These are phyloP conservation scores for Conomelus anceps DNA, from an alignment of 2,888 invertebrate genomes.

Conservation along the genomic window DNA sequence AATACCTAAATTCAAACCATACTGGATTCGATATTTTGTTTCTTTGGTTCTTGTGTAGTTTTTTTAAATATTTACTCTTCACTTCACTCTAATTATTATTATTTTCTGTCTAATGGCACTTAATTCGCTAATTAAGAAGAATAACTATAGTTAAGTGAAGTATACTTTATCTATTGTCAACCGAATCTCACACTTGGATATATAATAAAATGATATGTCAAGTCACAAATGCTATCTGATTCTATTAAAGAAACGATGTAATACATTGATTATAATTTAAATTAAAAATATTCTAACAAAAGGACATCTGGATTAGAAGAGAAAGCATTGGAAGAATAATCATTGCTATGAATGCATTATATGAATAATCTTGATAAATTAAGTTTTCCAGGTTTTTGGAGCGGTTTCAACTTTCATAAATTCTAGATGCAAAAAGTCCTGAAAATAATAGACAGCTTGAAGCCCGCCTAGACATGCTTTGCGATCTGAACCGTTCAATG, in stretches of 20 bases:
- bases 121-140: neutral
- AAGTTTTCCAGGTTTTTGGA: too few relatives aligned
- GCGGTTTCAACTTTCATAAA: too few relatives aligned
- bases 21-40: neutral
- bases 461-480: too few relatives aligned
- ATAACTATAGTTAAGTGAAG: neutral
- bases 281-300: neutral
- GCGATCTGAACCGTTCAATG: too few relatives aligned
- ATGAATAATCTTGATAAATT: too few relatives aligned
- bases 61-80: neutral
- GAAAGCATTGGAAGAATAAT: too few relatives aligned
- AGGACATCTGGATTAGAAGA: neutral
- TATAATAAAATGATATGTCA: neutral
- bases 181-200: neutral
- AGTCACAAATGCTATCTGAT: neutral
- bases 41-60: neutral
- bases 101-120: neutral
- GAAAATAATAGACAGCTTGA: too few relatives aligned
- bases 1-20: neutral
- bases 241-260: neutral
- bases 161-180: neutral
- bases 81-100: neutral
- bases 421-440: too few relatives aligned
- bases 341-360: too few relatives aligned
- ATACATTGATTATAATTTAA: neutral